Evolutionary conservation across 2,888 invertebrate species (phyloP).

Genomic region (Thysanoteuthis rhombus): DNA sequence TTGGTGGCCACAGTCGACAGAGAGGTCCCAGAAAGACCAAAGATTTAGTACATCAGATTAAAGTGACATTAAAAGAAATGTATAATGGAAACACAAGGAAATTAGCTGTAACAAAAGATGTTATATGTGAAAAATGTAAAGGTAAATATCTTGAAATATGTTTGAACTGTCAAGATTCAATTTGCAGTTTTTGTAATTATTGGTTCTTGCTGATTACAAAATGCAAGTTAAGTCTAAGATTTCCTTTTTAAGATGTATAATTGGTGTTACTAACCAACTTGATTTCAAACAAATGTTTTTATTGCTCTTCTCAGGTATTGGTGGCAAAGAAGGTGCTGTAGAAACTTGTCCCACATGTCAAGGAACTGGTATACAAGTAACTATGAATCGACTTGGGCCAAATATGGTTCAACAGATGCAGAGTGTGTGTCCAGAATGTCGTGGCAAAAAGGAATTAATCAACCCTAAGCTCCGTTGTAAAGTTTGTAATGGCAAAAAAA

Average conservation of each 20-base stretch:
- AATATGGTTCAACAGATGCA: conserved; percentile 92
- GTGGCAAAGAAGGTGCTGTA: conserved; percentile 92
- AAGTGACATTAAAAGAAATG: conserved; percentile 89
- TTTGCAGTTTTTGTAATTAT: neutral
- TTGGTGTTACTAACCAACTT: neutral
- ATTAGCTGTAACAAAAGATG: conserved; percentile 91
- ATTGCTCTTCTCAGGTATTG: conserved; percentile 72
- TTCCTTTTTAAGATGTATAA: neutral
- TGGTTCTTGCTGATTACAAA: no score
- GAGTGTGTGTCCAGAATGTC: conserved; percentile 85
- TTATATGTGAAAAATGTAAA: conserved; percentile 95
- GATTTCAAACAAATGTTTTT: neutral
- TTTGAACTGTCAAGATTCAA: neutral
- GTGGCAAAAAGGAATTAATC: conserved; percentile 75
- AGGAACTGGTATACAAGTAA: conserved; percentile 85
- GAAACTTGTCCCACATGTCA: conserved; percentile 87
- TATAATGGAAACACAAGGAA: conserved; percentile 94
- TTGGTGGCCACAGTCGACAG: conserved; percentile 71
- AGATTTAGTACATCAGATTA: conserved; percentile 92
- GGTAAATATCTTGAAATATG: conserved; percentile 71
- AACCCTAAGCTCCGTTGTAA: conserved; percentile 90
- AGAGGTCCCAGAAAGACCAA: conserved; percentile 74
- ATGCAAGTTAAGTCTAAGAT: no score
- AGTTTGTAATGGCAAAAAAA: conserved; percentile 89
- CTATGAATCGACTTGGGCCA: conserved; percentile 77